Conservation (phyloP, 2,797 vertebrate species). For the Glyptemys insculpta region DNA sequence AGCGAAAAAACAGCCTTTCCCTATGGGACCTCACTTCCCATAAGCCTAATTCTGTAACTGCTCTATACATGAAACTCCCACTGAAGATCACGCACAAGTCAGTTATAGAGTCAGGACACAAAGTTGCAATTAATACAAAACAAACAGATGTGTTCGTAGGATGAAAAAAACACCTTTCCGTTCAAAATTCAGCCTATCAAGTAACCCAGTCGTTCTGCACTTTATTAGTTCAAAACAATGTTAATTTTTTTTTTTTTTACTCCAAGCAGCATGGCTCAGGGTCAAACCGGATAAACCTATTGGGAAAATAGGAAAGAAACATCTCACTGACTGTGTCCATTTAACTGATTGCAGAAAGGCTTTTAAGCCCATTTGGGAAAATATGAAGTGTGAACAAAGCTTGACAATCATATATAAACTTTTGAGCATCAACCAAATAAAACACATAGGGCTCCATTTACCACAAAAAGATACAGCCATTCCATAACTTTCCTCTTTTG, state of each 20-base stretch:
- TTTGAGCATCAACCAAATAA: rapidly evolving
- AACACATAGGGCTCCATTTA: not conserved
- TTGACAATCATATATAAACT: not conserved
- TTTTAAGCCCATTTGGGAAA: not conserved
- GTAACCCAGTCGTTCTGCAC: not conserved
- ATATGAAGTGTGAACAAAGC: not conserved
- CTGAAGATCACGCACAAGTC: not conserved
- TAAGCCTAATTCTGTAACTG: not conserved
- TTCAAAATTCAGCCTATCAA: not conserved
- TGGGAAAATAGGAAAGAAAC: not conserved
- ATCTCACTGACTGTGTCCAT: not conserved
- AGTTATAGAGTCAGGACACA: not conserved
- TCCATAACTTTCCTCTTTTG: not conserved
- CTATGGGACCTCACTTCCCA: not conserved
- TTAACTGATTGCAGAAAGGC: not conserved
- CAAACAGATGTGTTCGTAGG: not conserved
- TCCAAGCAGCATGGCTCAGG: not conserved
- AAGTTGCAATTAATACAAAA: not conserved
- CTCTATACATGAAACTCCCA: not conserved
- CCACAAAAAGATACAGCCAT: not conserved
- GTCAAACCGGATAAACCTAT: not conserved
- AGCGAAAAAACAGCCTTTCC: not conserved
- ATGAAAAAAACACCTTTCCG: not conserved
- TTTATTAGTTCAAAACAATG: not conserved
- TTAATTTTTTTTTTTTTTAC: not conserved